Percentiles rank a stretch among this genome's conserved stretches.
Conservation (phyloP, 2,888 invertebrate species). For the Willowsia nigromaculata region DNA sequence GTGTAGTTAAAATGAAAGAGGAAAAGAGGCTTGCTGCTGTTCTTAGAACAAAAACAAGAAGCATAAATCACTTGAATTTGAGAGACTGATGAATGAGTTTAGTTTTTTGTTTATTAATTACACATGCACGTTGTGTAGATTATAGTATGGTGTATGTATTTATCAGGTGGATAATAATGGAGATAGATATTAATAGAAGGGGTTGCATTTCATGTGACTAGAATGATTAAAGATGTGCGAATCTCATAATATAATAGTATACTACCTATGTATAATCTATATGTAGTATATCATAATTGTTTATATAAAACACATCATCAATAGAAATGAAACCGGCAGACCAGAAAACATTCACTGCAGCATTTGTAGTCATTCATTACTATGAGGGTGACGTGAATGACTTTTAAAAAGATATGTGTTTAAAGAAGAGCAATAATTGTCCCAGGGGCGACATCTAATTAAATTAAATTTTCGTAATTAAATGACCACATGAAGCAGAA, state of each 20-base stretch:
- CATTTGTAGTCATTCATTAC: not conserved
- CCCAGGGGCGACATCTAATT: slow-evolving; percentile 34
- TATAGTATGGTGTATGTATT: not conserved
- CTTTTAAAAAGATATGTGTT: slow-evolving; percentile 10
- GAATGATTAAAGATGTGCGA: slow-evolving; percentile 57
- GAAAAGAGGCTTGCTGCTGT: slow-evolving; percentile 12
- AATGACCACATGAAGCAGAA: not conserved
- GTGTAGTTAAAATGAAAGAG: not conserved
- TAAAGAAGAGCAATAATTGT: slow-evolving; percentile 23
- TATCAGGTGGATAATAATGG: not conserved
- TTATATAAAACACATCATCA: too few species aligned
- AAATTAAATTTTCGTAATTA: slow-evolving; percentile 41
- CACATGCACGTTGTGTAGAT: not conserved
- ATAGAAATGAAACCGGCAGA: not conserved
- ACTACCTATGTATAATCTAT: not conserved
- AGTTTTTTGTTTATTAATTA: not conserved
- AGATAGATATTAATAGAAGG: slow-evolving; percentile 24
- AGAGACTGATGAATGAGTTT: slow-evolving; percentile 28
- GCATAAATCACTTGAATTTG: slow-evolving; percentile 63
- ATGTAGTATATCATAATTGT: not conserved
- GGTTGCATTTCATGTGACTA: slow-evolving; percentile 30
- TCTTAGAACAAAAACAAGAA: slow-evolving; percentile 49
- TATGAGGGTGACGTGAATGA: not conserved
- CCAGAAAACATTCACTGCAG: not conserved
- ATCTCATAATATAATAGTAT: not conserved